Percentiles rank a stretch among this genome's conserved stretches.
These are phyloP conservation scores for Chymomyza amoena DNA, from an alignment of 2,888 invertebrate genomes.

Conservation along the genomic window DNA sequence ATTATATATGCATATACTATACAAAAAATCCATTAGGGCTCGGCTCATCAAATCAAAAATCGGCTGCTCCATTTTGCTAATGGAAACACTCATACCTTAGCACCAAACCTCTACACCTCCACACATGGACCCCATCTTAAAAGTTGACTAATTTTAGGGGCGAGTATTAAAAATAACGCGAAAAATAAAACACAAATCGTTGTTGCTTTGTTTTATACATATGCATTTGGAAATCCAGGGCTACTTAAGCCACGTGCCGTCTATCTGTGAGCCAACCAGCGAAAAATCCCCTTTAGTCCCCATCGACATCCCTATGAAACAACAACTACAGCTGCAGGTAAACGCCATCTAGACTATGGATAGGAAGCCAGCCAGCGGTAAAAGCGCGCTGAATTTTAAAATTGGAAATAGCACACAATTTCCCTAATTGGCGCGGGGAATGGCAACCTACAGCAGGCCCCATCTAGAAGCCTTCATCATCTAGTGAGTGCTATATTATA, in stretches of 20 bases:
- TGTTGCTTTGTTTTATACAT: conserved; percentile 43
- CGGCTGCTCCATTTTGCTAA: conserved; percentile 77
- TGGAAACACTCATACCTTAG: conserved; percentile 55
- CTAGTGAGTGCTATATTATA: conserved; percentile 51
- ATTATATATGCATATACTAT: conserved; percentile 19
- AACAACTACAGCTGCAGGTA: conserved; percentile 16
- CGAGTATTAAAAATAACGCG: conserved; percentile 17
- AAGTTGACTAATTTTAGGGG: conserved; percentile 64
- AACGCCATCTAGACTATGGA: conserved; percentile 1
- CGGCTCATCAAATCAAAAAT: conserved; percentile 77
- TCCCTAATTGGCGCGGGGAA: conserved; percentile 75
- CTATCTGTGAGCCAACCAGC: not conserved
- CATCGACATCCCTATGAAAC: not conserved
- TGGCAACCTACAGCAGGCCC: conserved; percentile 19
- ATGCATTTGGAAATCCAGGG: conserved; percentile 29
- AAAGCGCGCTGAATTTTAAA: conserved; percentile 66
- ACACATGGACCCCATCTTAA: conserved; percentile 51
- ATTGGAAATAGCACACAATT: conserved; percentile 78
- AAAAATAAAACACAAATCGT: conserved; percentile 35
- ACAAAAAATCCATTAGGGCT: conserved; percentile 73
- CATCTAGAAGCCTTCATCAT: conserved; percentile 4
- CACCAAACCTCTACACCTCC: conserved; percentile 3
- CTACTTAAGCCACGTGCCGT: conserved; percentile 49
- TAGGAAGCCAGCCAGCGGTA: conserved; percentile 26
- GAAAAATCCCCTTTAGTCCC: too few species aligned